phyloP scores from a whole-genome alignment of 2,113 vertebrate species.

The Odontophorus gujanensis region DNA sequence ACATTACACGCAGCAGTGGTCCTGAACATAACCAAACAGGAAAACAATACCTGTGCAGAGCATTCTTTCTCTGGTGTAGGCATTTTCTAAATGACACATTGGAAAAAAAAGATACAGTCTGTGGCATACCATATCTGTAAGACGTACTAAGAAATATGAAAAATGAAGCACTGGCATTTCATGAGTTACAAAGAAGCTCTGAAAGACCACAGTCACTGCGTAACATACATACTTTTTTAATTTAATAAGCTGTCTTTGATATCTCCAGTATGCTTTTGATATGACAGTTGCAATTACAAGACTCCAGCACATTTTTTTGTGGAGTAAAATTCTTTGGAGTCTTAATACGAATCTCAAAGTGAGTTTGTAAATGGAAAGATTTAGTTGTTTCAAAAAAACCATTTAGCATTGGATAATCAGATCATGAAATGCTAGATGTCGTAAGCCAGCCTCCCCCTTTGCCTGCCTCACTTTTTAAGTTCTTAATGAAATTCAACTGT shows the following conservation, averaged over 20 bases:
- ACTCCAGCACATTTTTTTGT: background rate
- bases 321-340: background rate
- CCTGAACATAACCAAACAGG: background rate
- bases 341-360: background rate
- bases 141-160: background rate
- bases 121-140: background rate
- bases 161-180: background rate
- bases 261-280: background rate
- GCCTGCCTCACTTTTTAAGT: background rate
- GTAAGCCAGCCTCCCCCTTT: background rate
- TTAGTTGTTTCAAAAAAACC: background rate
- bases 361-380: background rate
- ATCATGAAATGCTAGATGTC: background rate
- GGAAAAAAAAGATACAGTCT: background rate
- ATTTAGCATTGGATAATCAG: background rate
- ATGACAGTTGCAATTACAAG: background rate
- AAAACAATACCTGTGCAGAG: background rate
- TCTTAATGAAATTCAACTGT: background rate
- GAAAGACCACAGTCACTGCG: background rate
- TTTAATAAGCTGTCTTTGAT: background rate
- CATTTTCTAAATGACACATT: conserved; percentile 52
- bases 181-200: background rate
- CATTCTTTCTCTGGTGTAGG: background rate
- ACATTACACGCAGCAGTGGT: background rate
- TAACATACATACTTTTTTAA: background rate